Conservation (phyloP, 2,113 vertebrate genomes). For the Terrapene triunguis region DNA sequence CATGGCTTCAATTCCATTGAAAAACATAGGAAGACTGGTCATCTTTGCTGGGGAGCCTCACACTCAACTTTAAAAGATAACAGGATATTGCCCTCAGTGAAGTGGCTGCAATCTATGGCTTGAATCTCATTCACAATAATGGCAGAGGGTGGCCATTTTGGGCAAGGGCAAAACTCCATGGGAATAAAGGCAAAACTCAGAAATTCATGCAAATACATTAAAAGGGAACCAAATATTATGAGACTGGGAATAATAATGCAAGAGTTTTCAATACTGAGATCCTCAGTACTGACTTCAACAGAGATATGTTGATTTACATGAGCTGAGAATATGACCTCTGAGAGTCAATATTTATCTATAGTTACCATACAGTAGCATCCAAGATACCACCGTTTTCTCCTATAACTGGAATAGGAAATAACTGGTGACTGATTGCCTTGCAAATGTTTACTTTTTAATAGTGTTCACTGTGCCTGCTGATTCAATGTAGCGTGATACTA, state of each 20-base stretch:
- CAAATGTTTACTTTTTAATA: neutral
- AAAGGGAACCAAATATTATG: neutral
- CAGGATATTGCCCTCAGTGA: neutral
- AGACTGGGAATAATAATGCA: neutral
- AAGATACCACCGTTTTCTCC: neutral
- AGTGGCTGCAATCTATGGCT: accelerated
- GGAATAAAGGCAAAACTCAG: neutral
- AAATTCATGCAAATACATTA: neutral
- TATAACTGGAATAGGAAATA: neutral
- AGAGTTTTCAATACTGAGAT: neutral
- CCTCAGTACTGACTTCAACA: neutral
- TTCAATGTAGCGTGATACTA: neutral
- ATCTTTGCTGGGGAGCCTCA: neutral
- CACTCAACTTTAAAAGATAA: neutral
- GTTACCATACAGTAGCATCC: neutral
- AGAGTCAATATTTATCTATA: neutral
- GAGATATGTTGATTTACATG: neutral
- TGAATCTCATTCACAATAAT: neutral
- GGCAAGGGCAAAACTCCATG: neutral
- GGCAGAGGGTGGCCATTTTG: neutral
- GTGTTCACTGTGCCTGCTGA: neutral
- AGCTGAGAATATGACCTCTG: neutral
- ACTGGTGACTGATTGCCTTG: neutral
- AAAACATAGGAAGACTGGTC: neutral
- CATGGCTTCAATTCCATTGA: neutral